Conservation (phyloP, 2,113 vertebrate genomes). For the Rhinolophus ferrumequinum region DNA sequence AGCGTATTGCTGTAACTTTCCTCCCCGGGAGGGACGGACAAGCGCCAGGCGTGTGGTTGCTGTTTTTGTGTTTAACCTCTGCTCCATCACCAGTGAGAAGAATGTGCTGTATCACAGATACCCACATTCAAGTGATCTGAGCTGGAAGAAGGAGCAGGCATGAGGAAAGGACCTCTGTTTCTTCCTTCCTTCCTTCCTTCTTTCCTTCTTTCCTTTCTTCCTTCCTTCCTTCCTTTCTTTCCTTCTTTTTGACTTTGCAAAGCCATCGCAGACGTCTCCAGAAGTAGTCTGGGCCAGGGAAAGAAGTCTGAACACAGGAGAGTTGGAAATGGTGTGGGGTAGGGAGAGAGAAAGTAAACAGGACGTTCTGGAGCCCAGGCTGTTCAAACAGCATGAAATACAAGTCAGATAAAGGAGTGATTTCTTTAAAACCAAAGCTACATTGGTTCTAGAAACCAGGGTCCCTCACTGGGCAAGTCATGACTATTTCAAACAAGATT, state of each 20-base stretch:
- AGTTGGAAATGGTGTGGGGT: neutral
- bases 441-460: neutral
- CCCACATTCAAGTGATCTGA: neutral
- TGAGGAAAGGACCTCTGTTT: neutral
- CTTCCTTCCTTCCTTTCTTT: too few relatives aligned
- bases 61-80: neutral
- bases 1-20: too few relatives aligned
- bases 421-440: constrained; percentile 1
- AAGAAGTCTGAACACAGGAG: neutral
- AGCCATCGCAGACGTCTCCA: neutral
- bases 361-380: neutral
- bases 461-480: neutral
- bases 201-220: too few relatives aligned
- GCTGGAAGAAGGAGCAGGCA: neutral
- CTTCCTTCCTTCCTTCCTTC: neutral
- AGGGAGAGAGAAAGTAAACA: neutral
- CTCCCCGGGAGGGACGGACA: neutral
- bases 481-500: constrained; percentile 25
- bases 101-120: neutral
- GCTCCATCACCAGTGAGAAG: neutral
- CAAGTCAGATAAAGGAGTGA: neutral
- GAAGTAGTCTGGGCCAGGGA: neutral
- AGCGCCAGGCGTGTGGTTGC: fast-evolving
- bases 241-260: neutral
- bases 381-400: neutral